Evolutionary conservation across 2,888 invertebrate species (phyloP).

Genomic region (Cinara cedri): DNA sequence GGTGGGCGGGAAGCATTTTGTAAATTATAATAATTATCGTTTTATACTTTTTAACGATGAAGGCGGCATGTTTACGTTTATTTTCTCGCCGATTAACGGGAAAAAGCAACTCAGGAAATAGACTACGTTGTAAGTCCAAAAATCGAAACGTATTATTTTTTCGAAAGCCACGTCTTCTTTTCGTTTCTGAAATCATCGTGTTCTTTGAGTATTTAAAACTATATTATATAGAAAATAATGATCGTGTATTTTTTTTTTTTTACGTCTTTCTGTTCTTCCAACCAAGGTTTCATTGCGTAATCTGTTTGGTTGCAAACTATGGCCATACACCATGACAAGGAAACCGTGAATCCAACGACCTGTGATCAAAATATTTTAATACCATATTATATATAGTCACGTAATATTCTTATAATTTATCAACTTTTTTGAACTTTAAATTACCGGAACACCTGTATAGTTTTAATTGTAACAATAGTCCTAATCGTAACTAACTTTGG

Average conservation of each 20-base stretch:
- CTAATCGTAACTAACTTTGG: too few relatives aligned
- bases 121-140: slow-evolving; percentile 33
- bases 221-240: not conserved
- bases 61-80: not conserved
- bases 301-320: slow-evolving; percentile 45
- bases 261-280: slow-evolving; percentile 21
- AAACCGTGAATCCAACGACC: slow-evolving; percentile 25
- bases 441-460: too few relatives aligned
- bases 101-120: slow-evolving; percentile 17
- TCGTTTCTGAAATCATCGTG: not conserved
- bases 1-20: too few relatives aligned
- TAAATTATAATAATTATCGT: too few relatives aligned
- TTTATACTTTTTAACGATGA: not conserved
- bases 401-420: not conserved
- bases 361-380: not conserved
- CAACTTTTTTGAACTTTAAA: too few relatives aligned
- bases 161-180: slow-evolving; percentile 39
- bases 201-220: not conserved
- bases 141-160: slow-evolving; percentile 28
- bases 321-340: slow-evolving; percentile 39
- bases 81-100: not conserved
- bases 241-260: not conserved
- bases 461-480: too few relatives aligned
- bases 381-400: too few relatives aligned
- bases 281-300: slow-evolving; percentile 40